Evolutionary conservation across 2,113 vertebrate species (phyloP).

Genomic region (Aplodontia rufa): DNA sequence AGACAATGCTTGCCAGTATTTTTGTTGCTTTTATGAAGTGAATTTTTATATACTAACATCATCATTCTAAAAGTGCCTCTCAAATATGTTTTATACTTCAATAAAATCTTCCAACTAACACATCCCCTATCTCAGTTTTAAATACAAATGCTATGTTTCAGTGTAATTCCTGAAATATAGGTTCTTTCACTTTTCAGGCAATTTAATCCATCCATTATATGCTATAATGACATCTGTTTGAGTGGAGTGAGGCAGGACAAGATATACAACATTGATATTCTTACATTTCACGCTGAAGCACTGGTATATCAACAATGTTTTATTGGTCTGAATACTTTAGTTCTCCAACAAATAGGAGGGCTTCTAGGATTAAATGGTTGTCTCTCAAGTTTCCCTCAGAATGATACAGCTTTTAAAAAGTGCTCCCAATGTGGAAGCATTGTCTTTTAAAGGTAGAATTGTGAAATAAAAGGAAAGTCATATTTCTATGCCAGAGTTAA

Average conservation of each 20-base stretch:
- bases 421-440: not conserved
- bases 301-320: slow-evolving; percentile 72
- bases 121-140: not conserved
- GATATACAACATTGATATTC: slow-evolving; percentile 75
- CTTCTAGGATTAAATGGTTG: slow-evolving; percentile 18
- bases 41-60: not conserved
- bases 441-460: not conserved
- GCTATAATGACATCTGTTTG: slow-evolving; percentile 64
- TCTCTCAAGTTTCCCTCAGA: not conserved
- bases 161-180: slow-evolving; percentile 57
- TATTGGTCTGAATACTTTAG: slow-evolving; percentile 68
- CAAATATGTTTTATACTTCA: not conserved
- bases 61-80: not conserved
- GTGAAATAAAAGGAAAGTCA: slow-evolving; percentile 43
- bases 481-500: slow-evolving; percentile 52
- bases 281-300: slow-evolving; percentile 68
- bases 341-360: slow-evolving; percentile 46
- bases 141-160: not conserved
- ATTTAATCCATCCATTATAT: slow-evolving; percentile 68
- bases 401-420: slow-evolving; percentile 21
- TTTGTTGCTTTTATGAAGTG: not conserved
- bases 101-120: not conserved
- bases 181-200: slow-evolving; percentile 66
- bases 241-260: slow-evolving; percentile 70
- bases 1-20: not conserved